Conservation (phyloP, 1,140 invertebrate genomes). For the Leptinotarsa undecemlineata region DNA sequence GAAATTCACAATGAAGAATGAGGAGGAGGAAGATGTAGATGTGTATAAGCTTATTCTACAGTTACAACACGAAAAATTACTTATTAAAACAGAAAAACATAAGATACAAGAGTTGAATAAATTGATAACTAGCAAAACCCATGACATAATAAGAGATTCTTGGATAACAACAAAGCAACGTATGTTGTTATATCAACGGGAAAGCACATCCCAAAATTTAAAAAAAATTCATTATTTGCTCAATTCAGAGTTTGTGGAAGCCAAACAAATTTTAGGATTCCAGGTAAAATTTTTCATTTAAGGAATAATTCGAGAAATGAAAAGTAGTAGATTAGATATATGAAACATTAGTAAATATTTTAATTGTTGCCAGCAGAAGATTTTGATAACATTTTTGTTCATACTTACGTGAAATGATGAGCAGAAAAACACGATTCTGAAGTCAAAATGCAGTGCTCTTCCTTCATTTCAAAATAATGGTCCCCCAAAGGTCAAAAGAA, state of each 20-base stretch:
- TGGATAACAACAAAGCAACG: slow-evolving; percentile 90
- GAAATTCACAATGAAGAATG: slow-evolving; percentile 43
- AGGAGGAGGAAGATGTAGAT: slow-evolving; percentile 52
- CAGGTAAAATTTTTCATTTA: slow-evolving; percentile 59
- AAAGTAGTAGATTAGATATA: neutral
- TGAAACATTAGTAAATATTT: neutral
- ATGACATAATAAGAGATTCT: slow-evolving; percentile 52
- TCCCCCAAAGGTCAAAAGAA: too few relatives aligned
- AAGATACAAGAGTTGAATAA: slow-evolving; percentile 75
- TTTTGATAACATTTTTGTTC: too few relatives aligned
- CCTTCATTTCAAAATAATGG: too few relatives aligned
- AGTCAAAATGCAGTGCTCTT: too few relatives aligned
- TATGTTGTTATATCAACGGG: slow-evolving; percentile 75
- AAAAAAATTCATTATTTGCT: slow-evolving; percentile 77
- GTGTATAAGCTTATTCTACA: slow-evolving; percentile 71
- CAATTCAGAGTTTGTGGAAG: slow-evolving; percentile 82
- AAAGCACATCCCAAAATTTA: slow-evolving; percentile 76
- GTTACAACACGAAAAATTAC: slow-evolving; percentile 73
- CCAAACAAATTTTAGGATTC: slow-evolving; percentile 82
- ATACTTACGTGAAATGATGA: too few relatives aligned
- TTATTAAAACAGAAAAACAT: slow-evolving; percentile 71
- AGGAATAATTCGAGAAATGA: neutral
- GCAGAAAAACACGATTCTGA: too few relatives aligned
- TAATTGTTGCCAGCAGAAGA: too few relatives aligned
- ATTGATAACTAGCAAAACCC: slow-evolving; percentile 59